These are phyloP conservation scores for Babylonia areolata DNA, from an alignment of 1,140 invertebrate species.

Conservation along the genomic window DNA sequence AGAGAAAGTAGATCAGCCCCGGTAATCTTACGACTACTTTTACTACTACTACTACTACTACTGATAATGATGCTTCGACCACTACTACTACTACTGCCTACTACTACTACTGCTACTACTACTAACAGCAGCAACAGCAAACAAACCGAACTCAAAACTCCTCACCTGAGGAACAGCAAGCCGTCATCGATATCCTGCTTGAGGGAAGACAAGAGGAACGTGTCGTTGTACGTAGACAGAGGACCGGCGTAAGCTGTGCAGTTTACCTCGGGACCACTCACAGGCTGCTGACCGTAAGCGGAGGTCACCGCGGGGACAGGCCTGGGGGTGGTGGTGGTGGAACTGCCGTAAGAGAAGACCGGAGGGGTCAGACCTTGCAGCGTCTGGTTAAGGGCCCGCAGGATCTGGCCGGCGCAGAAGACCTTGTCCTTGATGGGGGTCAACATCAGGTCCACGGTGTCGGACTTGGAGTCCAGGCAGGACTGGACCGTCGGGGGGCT, in stretches of 20 bases:
- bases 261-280: not conserved
- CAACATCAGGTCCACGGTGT: not conserved
- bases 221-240: not conserved
- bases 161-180: not conserved
- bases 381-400: not conserved
- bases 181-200: not conserved
- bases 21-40: too few species aligned
- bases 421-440: constrained; percentile 1
- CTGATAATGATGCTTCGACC: too few species aligned
- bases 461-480: not conserved
- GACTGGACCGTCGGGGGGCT: not conserved
- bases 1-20: too few species aligned
- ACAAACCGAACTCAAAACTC: not conserved
- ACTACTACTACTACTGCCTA: too few species aligned
- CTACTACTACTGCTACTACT: too few species aligned
- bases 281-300: not conserved
- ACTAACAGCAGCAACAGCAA: too few species aligned
- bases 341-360: not conserved
- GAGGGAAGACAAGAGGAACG: not conserved
- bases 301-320: not conserved
- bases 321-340: not conserved
- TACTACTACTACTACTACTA: too few species aligned
- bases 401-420: not conserved
- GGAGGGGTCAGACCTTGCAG: not conserved
- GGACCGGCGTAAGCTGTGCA: not conserved